Conservation (phyloP, 2,797 vertebrate genomes). For the Falco cherrug region DNA sequence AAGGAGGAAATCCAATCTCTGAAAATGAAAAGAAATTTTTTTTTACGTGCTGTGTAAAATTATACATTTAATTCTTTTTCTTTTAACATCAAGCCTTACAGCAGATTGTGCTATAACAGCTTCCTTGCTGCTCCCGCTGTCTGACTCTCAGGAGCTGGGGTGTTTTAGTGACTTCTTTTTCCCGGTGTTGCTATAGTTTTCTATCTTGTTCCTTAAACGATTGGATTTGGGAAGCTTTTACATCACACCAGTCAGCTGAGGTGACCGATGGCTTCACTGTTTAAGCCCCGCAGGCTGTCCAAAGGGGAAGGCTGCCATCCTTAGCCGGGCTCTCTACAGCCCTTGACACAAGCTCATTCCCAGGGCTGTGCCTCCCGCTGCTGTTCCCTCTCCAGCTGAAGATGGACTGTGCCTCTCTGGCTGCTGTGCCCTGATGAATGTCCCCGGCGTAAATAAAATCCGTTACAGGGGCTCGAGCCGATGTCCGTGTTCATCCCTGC, state of each 20-base stretch:
- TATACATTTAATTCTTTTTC: slow-evolving; percentile 69
- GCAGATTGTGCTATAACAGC: slow-evolving; percentile 14
- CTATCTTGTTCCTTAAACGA: slow-evolving; percentile 38
- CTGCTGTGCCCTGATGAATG: slow-evolving; percentile 53
- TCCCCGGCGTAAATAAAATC: not conserved
- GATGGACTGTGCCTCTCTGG: slow-evolving; percentile 36
- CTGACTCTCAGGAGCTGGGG: slow-evolving; percentile 11
- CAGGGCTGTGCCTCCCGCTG: not conserved
- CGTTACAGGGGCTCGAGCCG: not conserved
- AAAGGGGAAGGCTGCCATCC: not conserved
- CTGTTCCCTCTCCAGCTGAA: not conserved
- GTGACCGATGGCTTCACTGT: not conserved
- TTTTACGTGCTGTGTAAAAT: slow-evolving; percentile 67
- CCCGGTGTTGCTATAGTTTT: not conserved
- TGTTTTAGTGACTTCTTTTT: slow-evolving; percentile 38
- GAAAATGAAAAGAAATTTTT: slow-evolving; percentile 73
- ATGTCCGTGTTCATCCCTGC: not conserved
- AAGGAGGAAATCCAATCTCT: slow-evolving; percentile 61
- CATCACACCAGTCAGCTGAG: not conserved
- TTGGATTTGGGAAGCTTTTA: slow-evolving; percentile 34
- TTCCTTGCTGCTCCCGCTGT: slow-evolving; percentile 7
- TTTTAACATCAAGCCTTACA: slow-evolving; percentile 31
- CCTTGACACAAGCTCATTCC: not conserved
- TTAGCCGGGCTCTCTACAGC: not conserved
- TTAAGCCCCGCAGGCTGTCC: not conserved